phyloP scores from a whole-genome alignment of 2,797 vertebrate genomes.

The Bradypodion ventrale region DNA sequence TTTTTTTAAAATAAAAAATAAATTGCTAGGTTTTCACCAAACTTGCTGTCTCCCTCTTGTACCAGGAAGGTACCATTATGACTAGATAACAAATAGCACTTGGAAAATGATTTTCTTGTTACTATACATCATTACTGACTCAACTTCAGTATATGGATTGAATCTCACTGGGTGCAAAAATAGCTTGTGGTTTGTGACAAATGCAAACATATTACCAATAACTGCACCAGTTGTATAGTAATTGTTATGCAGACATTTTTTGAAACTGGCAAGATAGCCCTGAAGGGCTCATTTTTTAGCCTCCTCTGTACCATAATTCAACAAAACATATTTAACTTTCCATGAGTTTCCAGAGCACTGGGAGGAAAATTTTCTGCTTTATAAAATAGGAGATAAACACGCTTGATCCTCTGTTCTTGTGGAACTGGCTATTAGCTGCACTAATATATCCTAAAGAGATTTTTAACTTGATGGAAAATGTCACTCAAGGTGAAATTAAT shows the following conservation, averaged over 20 bases:
- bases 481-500: slow-evolving; percentile 54
- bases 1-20: not conserved
- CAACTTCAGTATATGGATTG: not conserved
- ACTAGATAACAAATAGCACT: not conserved
- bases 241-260: slow-evolving; percentile 30
- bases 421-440: slow-evolving; percentile 44
- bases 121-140: not conserved
- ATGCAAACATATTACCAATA: not conserved
- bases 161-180: not conserved
- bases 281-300: slow-evolving; percentile 28
- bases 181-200: not conserved
- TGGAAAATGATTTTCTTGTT: not conserved
- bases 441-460: slow-evolving; percentile 43
- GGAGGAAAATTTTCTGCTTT: slow-evolving; percentile 41
- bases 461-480: slow-evolving; percentile 31
- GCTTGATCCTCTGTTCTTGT: slow-evolving; percentile 51
- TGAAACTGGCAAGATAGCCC: slow-evolving; percentile 20
- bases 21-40: not conserved
- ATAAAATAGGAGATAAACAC: slow-evolving; percentile 37
- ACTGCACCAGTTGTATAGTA: not conserved
- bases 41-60: not conserved
- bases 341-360: slow-evolving; percentile 21
- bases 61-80: not conserved
- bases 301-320: slow-evolving; percentile 27
- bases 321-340: not conserved